These are phyloP conservation scores for Pycnonotus jocosus DNA, from an alignment of 2,113 vertebrate genomes.

Conservation along the genomic window DNA sequence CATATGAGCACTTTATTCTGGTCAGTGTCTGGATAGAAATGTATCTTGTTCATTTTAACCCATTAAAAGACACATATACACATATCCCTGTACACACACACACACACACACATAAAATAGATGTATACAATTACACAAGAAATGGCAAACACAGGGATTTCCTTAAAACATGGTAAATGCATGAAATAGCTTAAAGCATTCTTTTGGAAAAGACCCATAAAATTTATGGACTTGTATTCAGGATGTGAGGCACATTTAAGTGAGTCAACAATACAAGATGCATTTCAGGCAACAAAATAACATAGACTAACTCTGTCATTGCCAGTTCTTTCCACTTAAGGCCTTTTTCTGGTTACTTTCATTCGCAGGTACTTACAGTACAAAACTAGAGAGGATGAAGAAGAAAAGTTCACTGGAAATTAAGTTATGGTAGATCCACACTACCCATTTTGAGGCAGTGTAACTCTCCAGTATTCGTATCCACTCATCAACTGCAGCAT, in stretches of 20 bases:
- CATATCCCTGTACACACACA: neutral
- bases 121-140: neutral
- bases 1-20: neutral
- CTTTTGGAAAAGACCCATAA: neutral
- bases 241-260: neutral
- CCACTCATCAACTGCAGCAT: constrained; percentile 77
- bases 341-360: neutral
- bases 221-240: neutral
- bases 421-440: constrained; percentile 87
- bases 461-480: constrained; percentile 48
- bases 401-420: constrained; percentile 86
- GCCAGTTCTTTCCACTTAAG: neutral
- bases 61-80: neutral
- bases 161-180: neutral
- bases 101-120: neutral
- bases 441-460: constrained; percentile 68
- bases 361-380: constrained; percentile 79
- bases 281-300: neutral
- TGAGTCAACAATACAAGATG: neutral
- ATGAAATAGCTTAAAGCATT: neutral
- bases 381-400: constrained; percentile 76
- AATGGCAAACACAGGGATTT: neutral
- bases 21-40: neutral
- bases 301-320: neutral
- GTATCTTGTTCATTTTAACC: neutral